Evolutionary conservation across 2,113 vertebrate genomes (phyloP).

Genomic region (Epinephelus fuscoguttatus): DNA sequence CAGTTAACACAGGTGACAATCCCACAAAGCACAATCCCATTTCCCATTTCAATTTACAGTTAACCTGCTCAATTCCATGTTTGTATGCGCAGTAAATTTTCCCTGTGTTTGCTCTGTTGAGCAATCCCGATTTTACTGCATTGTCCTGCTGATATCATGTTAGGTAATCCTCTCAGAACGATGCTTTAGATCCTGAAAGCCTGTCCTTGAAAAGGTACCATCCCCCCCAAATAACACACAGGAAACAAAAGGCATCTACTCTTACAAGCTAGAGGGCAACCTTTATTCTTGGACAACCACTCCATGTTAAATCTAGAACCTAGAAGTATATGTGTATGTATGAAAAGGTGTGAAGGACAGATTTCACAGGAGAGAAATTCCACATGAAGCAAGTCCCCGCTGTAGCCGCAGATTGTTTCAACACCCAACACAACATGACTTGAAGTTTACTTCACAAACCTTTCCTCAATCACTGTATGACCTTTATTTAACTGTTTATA

Average conservation of each 20-base stretch:
- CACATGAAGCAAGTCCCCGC: not conserved
- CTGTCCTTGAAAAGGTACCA: not conserved
- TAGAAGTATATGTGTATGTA: not conserved
- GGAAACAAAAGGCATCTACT: no score
- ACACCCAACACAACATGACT: conserved; percentile 14
- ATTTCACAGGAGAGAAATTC: not conserved
- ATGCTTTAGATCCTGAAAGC: not conserved
- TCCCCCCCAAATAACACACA: not conserved
- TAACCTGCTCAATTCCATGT: no score
- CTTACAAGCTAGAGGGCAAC: no score
- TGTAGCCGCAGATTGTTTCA: not conserved
- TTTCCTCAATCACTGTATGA: not conserved
- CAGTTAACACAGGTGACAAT: not conserved
- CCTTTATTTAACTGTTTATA: conserved; percentile 16
- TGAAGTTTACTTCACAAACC: conserved; percentile 34
- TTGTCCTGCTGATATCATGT: not conserved
- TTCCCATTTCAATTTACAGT: no score
- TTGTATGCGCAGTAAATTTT: no score
- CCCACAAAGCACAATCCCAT: no score
- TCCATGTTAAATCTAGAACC: not conserved
- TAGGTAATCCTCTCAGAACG: not conserved
- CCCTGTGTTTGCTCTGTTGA: no score
- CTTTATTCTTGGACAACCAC: no score
- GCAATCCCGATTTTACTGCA: no score
- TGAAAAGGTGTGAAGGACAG: not conserved